Evolutionary conservation across 2,797 vertebrate species (phyloP).

Genomic region (Potorous gilbertii): DNA sequence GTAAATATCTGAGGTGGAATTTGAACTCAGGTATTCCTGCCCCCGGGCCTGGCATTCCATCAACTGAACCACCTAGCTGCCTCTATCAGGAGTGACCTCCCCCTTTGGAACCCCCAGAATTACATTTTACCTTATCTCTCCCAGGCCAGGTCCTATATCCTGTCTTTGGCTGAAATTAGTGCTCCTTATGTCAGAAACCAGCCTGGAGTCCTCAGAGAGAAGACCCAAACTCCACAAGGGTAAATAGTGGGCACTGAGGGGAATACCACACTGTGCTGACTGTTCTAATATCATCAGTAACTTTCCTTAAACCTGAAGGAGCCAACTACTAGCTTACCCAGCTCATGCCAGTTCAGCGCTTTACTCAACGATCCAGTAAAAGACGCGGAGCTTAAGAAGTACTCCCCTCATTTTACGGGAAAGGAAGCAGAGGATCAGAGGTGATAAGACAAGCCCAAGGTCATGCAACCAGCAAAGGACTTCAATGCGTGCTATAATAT

Average conservation of each 20-base stretch:
- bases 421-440: background rate
- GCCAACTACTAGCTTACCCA: background rate
- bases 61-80: background rate
- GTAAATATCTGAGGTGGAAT: too few relatives aligned
- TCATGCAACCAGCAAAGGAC: background rate
- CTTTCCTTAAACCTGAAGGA: background rate
- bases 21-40: too few relatives aligned
- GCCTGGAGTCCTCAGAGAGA: background rate
- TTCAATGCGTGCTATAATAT: background rate
- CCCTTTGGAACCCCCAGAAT: background rate
- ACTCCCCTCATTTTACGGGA: background rate
- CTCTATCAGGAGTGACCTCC: background rate
- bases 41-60: background rate
- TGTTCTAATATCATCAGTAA: background rate
- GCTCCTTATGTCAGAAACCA: background rate
- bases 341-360: background rate
- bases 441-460: background rate
- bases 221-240: rapidly evolving
- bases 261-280: background rate
- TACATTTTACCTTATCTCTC: too few relatives aligned
- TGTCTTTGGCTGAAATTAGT: background rate
- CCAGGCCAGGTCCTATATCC: rapidly evolving
- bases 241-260: background rate
- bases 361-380: background rate
- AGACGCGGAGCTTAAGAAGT: background rate